Base-by-base conservation (phyloP, 2,113 vertebrate species). In the Toxostoma redivivum region DNA sequence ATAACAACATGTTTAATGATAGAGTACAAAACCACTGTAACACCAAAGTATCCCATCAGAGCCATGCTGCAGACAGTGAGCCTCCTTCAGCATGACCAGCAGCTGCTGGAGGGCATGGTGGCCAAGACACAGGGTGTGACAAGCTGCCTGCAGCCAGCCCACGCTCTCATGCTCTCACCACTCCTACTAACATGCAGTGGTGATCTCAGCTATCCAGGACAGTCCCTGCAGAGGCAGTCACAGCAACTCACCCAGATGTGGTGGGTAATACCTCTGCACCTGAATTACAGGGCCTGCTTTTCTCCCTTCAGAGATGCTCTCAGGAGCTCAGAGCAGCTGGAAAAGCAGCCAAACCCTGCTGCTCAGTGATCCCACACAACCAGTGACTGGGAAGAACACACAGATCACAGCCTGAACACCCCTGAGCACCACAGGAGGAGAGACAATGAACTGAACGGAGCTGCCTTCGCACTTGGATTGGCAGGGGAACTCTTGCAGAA, bases 1-100 rank as follows among this genome's bases (percentile, higher is more conserved):
- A 33, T 45, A 47, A 77, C 42, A 77, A 66, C 80, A 82, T 1
- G 27, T 50, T 92, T 94, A 97, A 95, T 94, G 89, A 94, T 42
- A 86, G 92, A 14, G 30, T 5, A 15, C 12, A 62, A 51, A 93
- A 77, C 81, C 90, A 77, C 95, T 20, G 8, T 21, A 85, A 82
- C 90, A 77, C 82, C 74, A 70, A 91, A 81, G 18, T 54, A 38
- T 9, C 50, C 42, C 72, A 47, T 31, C 10, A 19, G 62, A 72
- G 67, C 28, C 88, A 12, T 0, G 0, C 79, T 65, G 90, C 87
- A 96, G 96, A 88, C 95, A 94, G 60, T 0, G 8, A 81, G 89
- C 79, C 88, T 91, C 95, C 93, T 62, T 47, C 48, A 42, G 69
- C 85, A 42, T 0, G 5, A 33, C 23, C 81, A 58, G 73, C 88